Base-by-base conservation (phyloP, 2,888 invertebrate genomes). In the Torymus tubicola region DNA sequence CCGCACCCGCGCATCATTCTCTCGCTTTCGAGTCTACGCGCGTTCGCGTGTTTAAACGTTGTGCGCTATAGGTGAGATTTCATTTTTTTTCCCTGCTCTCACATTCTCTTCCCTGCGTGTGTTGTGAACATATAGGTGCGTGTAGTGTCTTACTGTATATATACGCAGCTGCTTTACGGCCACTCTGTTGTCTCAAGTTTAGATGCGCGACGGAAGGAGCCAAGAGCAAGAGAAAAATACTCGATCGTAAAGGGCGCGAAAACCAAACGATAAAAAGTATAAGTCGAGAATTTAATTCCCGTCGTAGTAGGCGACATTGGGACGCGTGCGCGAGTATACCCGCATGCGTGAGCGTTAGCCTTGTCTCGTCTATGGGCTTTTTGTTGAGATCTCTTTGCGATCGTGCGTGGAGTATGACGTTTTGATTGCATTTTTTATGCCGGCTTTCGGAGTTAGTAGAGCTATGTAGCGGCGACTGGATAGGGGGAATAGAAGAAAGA, bases 181-280 rank as follows among this genome's bases (percentile, higher is more conserved):
- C 53, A 73, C 73, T 64, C 57, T 55, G 55, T 73, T 8, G 42
- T 73, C 31, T 57, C 42, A 64, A 18, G 18, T 73, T 73, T 57
- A 73, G 72, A 53, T 63, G 64, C 53, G 31, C 18, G 16, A 52
- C 5, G 52, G 42, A 31, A 14, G 21, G n/a, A 18, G n/a, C 57
- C 10, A 31, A 5, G 8, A 5, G 42, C 1, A 8, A 31, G 11
- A 53, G 42, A 58, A 21, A 76, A 63, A 76, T 63, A 69, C 55
- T 63, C 14, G 76, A 76, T 68, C 76, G 76, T 69, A 76, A 76
- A 76, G 18, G 67, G 61, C 16, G 68, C 31, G 64, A 74, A 74
- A 74, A 65, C 58, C 68, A 63, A 69, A 61, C 76, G 53, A 69
- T 69, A 76, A 76, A 74, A 69, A 55, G 16, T 69, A 55, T 69